These are phyloP conservation scores for Buceros bicornis DNA, from an alignment of 2,797 vertebrate genomes.

Conservation along the genomic window DNA sequence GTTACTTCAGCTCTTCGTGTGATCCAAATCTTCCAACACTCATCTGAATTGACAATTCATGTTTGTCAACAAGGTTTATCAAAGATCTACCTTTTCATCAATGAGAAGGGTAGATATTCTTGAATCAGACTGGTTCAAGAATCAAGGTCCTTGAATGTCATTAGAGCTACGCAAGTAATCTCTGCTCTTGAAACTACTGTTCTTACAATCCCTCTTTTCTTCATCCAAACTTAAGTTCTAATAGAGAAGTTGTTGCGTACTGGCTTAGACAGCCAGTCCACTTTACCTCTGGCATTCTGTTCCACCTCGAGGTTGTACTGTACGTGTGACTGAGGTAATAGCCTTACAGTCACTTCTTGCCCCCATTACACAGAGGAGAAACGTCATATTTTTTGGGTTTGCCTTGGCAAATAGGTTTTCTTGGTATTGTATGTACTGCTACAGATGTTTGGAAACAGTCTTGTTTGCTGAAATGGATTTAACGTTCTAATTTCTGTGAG, in stretches of 20 bases:
- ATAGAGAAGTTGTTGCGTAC: neutral
- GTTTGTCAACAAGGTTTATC: neutral
- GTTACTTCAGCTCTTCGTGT: neutral
- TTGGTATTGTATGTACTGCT: neutral
- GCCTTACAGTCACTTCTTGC: neutral
- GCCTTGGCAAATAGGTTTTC: neutral
- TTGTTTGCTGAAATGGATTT: neutral
- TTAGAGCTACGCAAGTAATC: neutral
- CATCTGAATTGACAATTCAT: neutral
- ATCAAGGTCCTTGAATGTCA: neutral
- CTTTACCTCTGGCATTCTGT: neutral
- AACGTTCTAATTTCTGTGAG: neutral
- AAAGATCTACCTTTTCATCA: neutral
- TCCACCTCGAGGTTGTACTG: neutral
- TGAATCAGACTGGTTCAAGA: neutral
- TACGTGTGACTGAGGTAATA: neutral
- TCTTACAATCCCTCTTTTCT: neutral
- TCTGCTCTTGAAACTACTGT: conserved; percentile 19
- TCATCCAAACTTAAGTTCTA: neutral
- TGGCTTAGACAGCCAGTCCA: neutral
- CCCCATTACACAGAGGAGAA: neutral
- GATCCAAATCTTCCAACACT: neutral
- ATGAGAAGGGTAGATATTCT: neutral
- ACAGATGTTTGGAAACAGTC: neutral
- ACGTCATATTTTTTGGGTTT: neutral